phyloP scores from a whole-genome alignment of 2,113 vertebrate species.

The Myocastor coypus region DNA sequence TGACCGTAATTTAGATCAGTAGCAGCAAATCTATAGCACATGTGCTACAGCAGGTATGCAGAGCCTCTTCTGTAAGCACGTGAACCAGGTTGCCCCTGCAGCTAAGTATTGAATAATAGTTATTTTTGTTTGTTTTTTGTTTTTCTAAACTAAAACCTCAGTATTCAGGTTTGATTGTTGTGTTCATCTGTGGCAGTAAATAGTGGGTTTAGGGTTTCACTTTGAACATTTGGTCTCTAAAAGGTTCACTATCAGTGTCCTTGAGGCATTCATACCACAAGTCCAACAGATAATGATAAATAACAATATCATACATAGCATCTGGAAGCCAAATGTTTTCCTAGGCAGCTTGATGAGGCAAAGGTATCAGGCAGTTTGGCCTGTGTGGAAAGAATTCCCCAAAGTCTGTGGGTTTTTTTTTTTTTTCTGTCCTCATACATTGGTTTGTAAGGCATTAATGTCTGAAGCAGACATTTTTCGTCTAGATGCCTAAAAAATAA shows the following conservation, averaged over 20 bases:
- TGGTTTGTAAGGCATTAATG: conserved; percentile 38
- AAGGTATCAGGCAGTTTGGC: conserved; percentile 39
- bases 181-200: neutral
- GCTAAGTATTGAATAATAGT: neutral
- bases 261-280: conserved; percentile 40
- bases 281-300: conserved; percentile 19
- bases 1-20: neutral
- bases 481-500: conserved; percentile 60
- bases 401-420: conserved; percentile 61
- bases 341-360: conserved; percentile 33
- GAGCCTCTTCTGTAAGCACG: neutral
- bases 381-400: conserved; percentile 47
- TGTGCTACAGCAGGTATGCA: neutral
- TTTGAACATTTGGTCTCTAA: neutral
- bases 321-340: conserved; percentile 74
- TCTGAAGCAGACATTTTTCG: conserved; percentile 40
- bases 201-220: neutral
- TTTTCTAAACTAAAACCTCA: neutral
- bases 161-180: neutral
- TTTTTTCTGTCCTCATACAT: conserved; percentile 42
- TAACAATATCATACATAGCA: conserved; percentile 59
- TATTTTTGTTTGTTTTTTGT: neutral
- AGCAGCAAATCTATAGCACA: neutral
- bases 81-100: neutral
- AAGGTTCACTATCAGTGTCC: neutral